Evolutionary conservation across 2,113 vertebrate genomes (phyloP).

Genomic region (Cervus canadensis): DNA sequence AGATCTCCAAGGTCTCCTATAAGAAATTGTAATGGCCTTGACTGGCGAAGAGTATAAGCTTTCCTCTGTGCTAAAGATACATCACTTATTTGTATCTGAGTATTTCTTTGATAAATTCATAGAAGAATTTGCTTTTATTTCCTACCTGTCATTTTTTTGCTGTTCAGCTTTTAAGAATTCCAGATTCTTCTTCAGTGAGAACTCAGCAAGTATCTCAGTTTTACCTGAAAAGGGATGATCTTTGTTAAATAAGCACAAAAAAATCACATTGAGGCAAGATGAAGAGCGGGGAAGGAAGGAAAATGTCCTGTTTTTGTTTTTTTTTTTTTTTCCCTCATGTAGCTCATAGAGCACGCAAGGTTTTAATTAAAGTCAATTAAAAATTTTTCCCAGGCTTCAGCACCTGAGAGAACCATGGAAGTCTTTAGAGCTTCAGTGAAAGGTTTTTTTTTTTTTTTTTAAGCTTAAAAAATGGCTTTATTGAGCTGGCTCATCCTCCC

Average conservation of each 20-base stretch:
- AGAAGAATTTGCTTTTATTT: background rate
- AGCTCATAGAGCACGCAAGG: background rate
- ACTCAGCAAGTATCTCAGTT: background rate
- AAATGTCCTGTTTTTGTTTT: background rate
- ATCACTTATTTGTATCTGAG: background rate
- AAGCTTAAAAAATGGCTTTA: background rate
- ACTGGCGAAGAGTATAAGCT: background rate
- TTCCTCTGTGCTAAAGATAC: background rate
- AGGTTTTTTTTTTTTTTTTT: background rate
- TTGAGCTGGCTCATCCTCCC: background rate
- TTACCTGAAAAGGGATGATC: background rate
- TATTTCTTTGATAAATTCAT: background rate
- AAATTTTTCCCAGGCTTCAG: background rate
- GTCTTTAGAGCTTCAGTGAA: background rate
- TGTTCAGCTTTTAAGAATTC: background rate
- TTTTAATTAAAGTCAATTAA: constrained; percentile 40
- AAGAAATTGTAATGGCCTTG: background rate
- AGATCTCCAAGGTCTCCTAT: background rate
- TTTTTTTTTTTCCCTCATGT: background rate
- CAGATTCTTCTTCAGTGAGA: background rate
- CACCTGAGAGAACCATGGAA: background rate
- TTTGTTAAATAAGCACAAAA: background rate
- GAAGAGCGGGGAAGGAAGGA: background rate
- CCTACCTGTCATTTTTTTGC: background rate
- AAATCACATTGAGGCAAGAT: background rate